These are phyloP conservation scores for Sarcophaga variegata DNA, from an alignment of 2,888 invertebrate genomes.

Conservation along the genomic window DNA sequence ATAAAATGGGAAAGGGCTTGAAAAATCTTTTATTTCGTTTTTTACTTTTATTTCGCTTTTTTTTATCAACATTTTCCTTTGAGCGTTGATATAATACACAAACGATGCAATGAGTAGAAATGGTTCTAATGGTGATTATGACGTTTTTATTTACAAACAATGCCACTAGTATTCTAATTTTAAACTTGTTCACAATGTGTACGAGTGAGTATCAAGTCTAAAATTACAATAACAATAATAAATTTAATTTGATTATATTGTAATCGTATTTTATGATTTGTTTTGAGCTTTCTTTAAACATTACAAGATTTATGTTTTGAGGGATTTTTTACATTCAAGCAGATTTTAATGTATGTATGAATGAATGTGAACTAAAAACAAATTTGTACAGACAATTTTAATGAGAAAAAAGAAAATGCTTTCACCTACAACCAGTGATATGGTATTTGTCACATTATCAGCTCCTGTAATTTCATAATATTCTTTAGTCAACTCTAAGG, in stretches of 20 bases:
- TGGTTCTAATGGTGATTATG: conserved; percentile 14
- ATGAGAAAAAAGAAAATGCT: conserved; percentile 17
- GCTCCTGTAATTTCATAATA: conserved; percentile 74
- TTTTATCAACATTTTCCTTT: neutral
- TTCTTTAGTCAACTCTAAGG: conserved; percentile 80
- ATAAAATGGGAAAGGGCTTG: too few species aligned
- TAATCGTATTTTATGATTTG: conserved; percentile 25
- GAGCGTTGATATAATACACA: conserved; percentile 3
- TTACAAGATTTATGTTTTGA: too few species aligned
- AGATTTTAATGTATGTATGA: neutral
- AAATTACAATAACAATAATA: conserved; percentile 40
- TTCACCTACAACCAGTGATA: conserved; percentile 75
- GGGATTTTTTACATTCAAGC: neutral
- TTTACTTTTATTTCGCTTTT: too few species aligned
- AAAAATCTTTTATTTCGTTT: too few species aligned
- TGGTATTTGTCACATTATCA: conserved; percentile 60
- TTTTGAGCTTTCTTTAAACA: neutral
- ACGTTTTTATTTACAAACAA: conserved; percentile 48
- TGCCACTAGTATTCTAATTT: conserved; percentile 41
- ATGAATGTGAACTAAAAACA: neutral
- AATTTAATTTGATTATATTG: conserved; percentile 57
- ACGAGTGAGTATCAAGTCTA: conserved; percentile 6
- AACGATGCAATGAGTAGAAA: neutral
- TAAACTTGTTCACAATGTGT: conserved; percentile 7
- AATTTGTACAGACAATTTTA: neutral